Percentiles rank a stretch among this genome's conserved stretches.
phyloP scores from a whole-genome alignment of 1,140 invertebrate species.

The Drosophila arawakana region DNA sequence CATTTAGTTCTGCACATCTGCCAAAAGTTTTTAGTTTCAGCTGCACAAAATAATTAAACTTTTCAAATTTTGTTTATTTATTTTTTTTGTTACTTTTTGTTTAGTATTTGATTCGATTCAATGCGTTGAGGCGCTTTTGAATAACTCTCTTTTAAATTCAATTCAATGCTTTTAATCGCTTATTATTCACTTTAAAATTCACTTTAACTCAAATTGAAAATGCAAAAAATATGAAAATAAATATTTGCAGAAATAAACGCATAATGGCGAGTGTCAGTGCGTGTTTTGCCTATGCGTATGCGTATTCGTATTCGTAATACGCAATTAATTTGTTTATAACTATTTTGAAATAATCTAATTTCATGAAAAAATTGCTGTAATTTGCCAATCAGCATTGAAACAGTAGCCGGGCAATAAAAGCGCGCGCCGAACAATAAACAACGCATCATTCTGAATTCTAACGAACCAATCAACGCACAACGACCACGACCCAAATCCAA shows the following conservation, averaged over 20 bases:
- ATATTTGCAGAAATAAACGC: not conserved
- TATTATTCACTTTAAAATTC: constrained; percentile 2
- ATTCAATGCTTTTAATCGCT: not conserved
- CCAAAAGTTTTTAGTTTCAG: not conserved
- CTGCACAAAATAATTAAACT: not conserved
- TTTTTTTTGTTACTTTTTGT: not conserved
- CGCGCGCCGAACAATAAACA: constrained; percentile 50
- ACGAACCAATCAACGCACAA: constrained; percentile 66
- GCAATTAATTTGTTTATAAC: constrained; percentile 80
- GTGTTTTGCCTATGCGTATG: not conserved
- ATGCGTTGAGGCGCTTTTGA: not conserved
- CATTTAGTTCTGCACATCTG: constrained; percentile 1
- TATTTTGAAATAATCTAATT: constrained; percentile 80
- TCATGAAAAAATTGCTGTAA: constrained; percentile 73
- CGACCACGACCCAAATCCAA: constrained; percentile 79
- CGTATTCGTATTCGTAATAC: constrained; percentile 33
- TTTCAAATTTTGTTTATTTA: not conserved
- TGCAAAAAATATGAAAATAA: not conserved
- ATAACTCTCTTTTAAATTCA: not conserved
- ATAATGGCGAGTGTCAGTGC: constrained; percentile 8
- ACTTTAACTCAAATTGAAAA: not conserved
- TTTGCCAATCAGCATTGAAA: constrained; percentile 82
- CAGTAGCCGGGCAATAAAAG: constrained; percentile 53
- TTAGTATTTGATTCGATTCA: no score
- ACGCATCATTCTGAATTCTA: constrained; percentile 42